Conservation (phyloP, 2,113 vertebrate species). For the Pycnonotus jocosus region DNA sequence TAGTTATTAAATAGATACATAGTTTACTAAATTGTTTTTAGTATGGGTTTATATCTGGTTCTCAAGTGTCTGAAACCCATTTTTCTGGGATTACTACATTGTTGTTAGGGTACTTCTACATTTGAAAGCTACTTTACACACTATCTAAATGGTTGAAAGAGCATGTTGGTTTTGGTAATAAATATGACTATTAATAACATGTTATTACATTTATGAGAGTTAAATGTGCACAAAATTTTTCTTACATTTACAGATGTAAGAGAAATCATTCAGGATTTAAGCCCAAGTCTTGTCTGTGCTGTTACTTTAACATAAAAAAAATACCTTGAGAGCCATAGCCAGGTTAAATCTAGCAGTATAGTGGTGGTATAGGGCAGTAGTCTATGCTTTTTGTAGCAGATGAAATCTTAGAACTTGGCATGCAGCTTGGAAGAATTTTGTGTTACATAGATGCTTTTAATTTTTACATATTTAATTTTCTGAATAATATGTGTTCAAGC, state of each 20-base stretch:
- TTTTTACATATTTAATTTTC: neutral
- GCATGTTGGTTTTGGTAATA: neutral
- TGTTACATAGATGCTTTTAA: neutral
- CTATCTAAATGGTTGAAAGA: neutral
- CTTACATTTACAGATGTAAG: neutral
- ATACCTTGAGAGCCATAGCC: neutral
- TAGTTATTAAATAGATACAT: neutral
- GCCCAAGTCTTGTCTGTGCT: neutral
- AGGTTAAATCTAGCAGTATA: neutral
- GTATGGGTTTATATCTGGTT: neutral
- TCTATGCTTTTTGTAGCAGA: neutral
- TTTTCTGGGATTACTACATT: neutral
- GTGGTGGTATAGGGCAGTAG: neutral
- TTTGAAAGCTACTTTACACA: neutral
- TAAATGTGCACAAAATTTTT: neutral
- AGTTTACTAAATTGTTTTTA: neutral
- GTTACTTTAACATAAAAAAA: neutral
- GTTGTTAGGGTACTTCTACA: neutral
- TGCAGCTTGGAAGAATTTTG: neutral
- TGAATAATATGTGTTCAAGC: neutral
- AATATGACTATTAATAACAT: neutral
- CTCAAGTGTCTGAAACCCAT: rapidly evolving
- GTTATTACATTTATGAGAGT: neutral
- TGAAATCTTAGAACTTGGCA: neutral
- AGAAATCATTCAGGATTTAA: neutral